These are phyloP conservation scores for Stenodema calcarata DNA, from an alignment of 2,888 invertebrate species.

Conservation along the genomic window DNA sequence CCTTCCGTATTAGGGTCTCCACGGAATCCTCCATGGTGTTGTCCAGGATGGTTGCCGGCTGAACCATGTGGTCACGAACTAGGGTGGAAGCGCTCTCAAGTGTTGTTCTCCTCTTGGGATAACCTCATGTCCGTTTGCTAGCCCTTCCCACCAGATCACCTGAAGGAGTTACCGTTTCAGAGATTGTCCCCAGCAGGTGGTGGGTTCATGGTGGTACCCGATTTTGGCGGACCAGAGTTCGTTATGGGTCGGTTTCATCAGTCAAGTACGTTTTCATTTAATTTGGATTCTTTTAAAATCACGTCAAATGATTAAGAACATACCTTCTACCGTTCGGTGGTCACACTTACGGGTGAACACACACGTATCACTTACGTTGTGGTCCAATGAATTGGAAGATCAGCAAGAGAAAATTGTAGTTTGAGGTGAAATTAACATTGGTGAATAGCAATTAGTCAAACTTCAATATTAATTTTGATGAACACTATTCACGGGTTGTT, in stretches of 20 bases:
- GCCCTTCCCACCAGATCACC: slow-evolving; percentile 18
- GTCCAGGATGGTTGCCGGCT: slow-evolving; percentile 62
- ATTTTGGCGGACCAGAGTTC: background rate
- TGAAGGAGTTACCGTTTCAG: slow-evolving; percentile 18
- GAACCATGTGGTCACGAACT: slow-evolving; percentile 59
- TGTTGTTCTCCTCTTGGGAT: slow-evolving; percentile 40
- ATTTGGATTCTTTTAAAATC: too few species aligned
- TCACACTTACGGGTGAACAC: too few species aligned
- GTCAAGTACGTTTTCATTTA: background rate
- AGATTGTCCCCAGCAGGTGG: slow-evolving; percentile 8
- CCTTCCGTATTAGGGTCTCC: slow-evolving; percentile 81
- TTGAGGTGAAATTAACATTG: too few species aligned
- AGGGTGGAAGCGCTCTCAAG: slow-evolving; percentile 20
- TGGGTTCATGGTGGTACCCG: slow-evolving; percentile 3
- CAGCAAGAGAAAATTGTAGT: too few species aligned
- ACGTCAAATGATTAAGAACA: too few species aligned
- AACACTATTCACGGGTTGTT: background rate
- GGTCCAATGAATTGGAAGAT: too few species aligned
- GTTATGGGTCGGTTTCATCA: background rate
- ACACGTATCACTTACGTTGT: too few species aligned
- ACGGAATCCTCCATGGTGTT: slow-evolving; percentile 74
- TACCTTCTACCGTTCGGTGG: too few species aligned
- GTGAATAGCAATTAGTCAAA: too few species aligned
- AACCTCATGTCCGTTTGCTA: slow-evolving; percentile 3
- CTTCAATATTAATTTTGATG: too few species aligned